These are phyloP conservation scores for Lamellibrachia columna DNA, from an alignment of 2,888 invertebrate species.

Conservation along the genomic window DNA sequence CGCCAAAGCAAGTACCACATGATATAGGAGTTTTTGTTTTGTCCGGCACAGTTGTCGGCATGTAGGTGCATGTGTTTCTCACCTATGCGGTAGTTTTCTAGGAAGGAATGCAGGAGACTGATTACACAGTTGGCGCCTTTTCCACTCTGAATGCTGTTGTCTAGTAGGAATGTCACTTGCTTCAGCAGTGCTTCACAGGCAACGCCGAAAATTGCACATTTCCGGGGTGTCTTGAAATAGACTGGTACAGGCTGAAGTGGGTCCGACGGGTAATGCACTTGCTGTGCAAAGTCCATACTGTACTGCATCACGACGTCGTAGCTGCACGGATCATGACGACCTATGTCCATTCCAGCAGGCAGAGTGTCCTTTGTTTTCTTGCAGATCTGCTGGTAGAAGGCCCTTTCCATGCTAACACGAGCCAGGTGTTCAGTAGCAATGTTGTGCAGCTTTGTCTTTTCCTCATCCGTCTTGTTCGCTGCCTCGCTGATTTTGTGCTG, in stretches of 20 bases:
- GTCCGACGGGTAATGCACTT: slow-evolving; percentile 42
- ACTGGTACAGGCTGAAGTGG: slow-evolving; percentile 42
- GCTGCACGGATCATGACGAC: not conserved
- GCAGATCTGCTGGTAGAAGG: not conserved
- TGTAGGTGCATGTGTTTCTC: too few relatives aligned
- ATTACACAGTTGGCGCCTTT: too few relatives aligned
- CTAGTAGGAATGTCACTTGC: not conserved
- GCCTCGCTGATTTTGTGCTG: not conserved
- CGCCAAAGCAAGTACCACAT: too few relatives aligned
- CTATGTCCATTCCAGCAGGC: not conserved
- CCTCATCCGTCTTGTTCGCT: not conserved
- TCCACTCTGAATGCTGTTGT: too few relatives aligned
- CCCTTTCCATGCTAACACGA: not conserved
- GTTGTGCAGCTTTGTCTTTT: not conserved
- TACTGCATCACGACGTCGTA: slow-evolving; percentile 34
- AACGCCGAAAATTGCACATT: slow-evolving; percentile 44
- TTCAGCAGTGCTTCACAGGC: slow-evolving; percentile 37
- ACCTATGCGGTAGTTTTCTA: too few relatives aligned
- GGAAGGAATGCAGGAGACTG: too few relatives aligned
- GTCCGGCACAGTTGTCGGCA: too few relatives aligned
- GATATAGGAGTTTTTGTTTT: too few relatives aligned
- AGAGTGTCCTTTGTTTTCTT: not conserved
- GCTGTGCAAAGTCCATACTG: slow-evolving; percentile 45
- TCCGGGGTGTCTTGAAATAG: slow-evolving; percentile 41
- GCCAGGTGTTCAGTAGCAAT: not conserved